Evolutionary conservation across 2,113 vertebrate species (phyloP), one percentile per base, ranked within the genome.

Genomic region (Pipa parva): DNA sequence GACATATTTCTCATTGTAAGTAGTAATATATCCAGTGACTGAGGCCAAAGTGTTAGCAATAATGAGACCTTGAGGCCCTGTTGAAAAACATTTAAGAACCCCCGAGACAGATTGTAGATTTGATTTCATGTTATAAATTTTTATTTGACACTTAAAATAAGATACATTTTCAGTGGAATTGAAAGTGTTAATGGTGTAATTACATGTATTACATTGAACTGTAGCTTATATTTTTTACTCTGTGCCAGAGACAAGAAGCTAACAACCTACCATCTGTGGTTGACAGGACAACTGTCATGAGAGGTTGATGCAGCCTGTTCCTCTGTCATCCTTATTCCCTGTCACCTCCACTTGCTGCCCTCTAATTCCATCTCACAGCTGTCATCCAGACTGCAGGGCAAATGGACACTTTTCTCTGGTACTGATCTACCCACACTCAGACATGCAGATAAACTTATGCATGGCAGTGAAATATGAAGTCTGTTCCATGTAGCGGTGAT

Each of bases 221-320:
- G 10, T 21, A 22, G 9, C 20, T 59, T 49, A 33, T 62, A 10
- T 49, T 57, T 48, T 29, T 9, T 51, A 8, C 2, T 49, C 27
- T 29, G 9, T 20, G 17, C n/a, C 7, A 31, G 21, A 33, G 42
- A 24, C 36, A 29, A 8, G 11, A 59, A 60, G 25, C 25, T 60
- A 57, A 60, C 57, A 69, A 60, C 33, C 48, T 59, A 69, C 65
- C 55, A 68, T 68, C 65, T 60, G 65, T 24, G 48, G 13, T 29
- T 60, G 65, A 69, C 56, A 69, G 46, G 31, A 24, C 37, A 49
- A 59, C 42, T 68, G 65, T 69, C 65, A 60, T 7, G 60, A 8
- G 7, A 59, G 31, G 39, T 26, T 69, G 57, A 69, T 29, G 48
- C 48, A 42, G 57, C 26, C 65, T 52, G 65, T 54, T 60, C 25